Base-by-base conservation (phyloP, 2,113 vertebrate genomes). In the Caretta caretta region DNA sequence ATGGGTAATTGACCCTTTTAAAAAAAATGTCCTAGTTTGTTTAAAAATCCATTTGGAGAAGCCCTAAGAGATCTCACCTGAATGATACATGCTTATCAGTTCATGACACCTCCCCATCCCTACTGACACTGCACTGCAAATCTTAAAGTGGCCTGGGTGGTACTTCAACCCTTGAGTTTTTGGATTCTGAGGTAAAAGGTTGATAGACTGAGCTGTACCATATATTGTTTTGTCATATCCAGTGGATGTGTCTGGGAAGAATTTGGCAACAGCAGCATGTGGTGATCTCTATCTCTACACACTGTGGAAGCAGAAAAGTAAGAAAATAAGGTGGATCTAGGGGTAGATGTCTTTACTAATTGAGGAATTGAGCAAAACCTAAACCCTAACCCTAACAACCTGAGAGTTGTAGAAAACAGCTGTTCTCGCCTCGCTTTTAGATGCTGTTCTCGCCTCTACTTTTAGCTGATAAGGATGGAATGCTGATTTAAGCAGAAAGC, bases 141-240 rank as follows among this genome's bases (percentile, higher is more conserved):
- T 90, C 65, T 83, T 65, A 95, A 62, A 69, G 31, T n/a, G 35
- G 62, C 62, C 76, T 91, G 62, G 35, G 7, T 69, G 17, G 35
- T n/a, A 35, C 62, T n/a, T 69, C 35, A n/a, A 5, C 12, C 35
- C 35, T n/a, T 69, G 62, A 35, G n/a, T 35, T n/a, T n/a, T 35
- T n/a, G 35, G 62, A 69, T n/a, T 69, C 7, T 69, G 35, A 69
- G 35, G 35, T 19, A 69, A 90, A 85, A 78, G 53, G 13, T 75
- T 80, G 86, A 24, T 89, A 90, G 27, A 57, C 56, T 57, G 56
- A 69, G 14, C 29, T 62, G 59, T 6, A 80, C 29, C 35, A 42
- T 69, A 84, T 17, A 51, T 86, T 38, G 2, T 12, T 8, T 20
- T 88, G 82, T 84, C 46, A 8, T 78, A 6, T 59, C 29, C n/a